Evolutionary conservation across 2,888 invertebrate species (phyloP).

Genomic region (Apotomis turbidana): DNA sequence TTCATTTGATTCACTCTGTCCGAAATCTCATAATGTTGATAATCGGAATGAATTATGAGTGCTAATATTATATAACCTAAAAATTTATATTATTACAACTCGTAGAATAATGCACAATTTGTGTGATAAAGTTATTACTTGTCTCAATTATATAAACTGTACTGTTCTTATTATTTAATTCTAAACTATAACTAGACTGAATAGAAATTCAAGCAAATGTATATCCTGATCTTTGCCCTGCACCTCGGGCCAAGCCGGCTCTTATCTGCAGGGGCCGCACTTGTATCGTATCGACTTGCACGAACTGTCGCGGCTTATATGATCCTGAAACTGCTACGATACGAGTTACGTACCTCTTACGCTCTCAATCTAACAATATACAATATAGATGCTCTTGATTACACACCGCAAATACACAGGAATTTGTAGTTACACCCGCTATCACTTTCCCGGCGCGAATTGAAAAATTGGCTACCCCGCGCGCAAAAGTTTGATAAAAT

Average conservation of each 20-base stretch:
- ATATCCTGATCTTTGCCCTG: slow-evolving; percentile 32
- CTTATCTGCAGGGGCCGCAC: slow-evolving; percentile 17
- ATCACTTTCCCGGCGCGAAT: too few relatives aligned
- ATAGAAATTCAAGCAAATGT: slow-evolving; percentile 28
- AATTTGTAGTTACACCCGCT: not conserved
- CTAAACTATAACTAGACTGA: slow-evolving; percentile 1
- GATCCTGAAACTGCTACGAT: slow-evolving; percentile 56
- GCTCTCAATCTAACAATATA: not conserved
- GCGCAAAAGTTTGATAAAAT: too few relatives aligned
- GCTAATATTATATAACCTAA: too few relatives aligned
- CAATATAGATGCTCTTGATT: too few relatives aligned
- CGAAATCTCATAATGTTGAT: not conserved
- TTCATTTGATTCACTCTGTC: not conserved
- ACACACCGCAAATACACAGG: not conserved
- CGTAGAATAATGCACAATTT: too few relatives aligned
- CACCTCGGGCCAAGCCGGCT: slow-evolving; percentile 22
- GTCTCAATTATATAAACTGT: too few relatives aligned
- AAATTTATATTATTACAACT: too few relatives aligned
- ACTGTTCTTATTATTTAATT: too few relatives aligned
- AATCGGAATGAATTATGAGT: too few relatives aligned
- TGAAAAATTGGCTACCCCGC: too few relatives aligned
- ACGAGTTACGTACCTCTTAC: not conserved
- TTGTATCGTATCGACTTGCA: slow-evolving; percentile 21
- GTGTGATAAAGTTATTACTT: too few relatives aligned
- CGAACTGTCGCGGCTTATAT: slow-evolving; percentile 47